These are phyloP conservation scores for Poeciliopsis prolifica DNA, from an alignment of 2,113 vertebrate species.

Conservation along the genomic window DNA sequence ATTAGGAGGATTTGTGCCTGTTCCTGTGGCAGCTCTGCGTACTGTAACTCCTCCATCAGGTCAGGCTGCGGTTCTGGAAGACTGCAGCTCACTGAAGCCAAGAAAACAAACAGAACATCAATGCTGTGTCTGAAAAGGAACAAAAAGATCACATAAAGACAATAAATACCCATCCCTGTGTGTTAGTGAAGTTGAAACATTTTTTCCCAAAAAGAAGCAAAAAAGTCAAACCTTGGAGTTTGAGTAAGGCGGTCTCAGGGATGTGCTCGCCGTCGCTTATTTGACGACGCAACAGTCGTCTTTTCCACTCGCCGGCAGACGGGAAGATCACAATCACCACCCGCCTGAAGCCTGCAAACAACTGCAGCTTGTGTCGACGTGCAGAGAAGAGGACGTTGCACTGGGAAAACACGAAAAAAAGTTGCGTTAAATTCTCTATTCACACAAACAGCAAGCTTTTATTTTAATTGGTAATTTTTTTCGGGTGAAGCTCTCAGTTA, in stretches of 20 bases:
- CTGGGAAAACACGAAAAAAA: slow-evolving; percentile 60
- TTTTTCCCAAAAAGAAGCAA: neutral
- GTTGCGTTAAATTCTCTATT: neutral
- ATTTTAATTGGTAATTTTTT: neutral
- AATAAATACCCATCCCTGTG: too few species aligned
- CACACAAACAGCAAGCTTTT: neutral
- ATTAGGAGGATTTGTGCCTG: slow-evolving; percentile 82
- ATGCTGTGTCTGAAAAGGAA: neutral
- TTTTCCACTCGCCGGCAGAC: slow-evolving; percentile 84
- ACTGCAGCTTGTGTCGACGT: slow-evolving; percentile 84
- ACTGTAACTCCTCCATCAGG: slow-evolving; percentile 85
- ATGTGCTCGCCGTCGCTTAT: slow-evolving; percentile 78
- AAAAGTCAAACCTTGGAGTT: slow-evolving; percentile 85
- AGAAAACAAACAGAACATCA: neutral
- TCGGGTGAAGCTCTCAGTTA: slow-evolving; percentile 37
- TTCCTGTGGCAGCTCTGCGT: slow-evolving; percentile 81
- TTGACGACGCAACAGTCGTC: slow-evolving; percentile 78
- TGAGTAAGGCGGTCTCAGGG: slow-evolving; percentile 86
- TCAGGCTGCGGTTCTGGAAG: slow-evolving; percentile 84
- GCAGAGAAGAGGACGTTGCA: slow-evolving; percentile 89
- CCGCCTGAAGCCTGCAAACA: slow-evolving; percentile 83
- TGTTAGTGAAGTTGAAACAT: neutral
- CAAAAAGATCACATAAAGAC: too few species aligned
- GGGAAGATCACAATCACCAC: slow-evolving; percentile 85
- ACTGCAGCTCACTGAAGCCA: slow-evolving; percentile 85